A percentile compares a stretch with the other conserved stretches of the same genome.
These are phyloP conservation scores for Aplocera efformata DNA, from an alignment of 2,888 invertebrate genomes.

Conservation along the genomic window DNA sequence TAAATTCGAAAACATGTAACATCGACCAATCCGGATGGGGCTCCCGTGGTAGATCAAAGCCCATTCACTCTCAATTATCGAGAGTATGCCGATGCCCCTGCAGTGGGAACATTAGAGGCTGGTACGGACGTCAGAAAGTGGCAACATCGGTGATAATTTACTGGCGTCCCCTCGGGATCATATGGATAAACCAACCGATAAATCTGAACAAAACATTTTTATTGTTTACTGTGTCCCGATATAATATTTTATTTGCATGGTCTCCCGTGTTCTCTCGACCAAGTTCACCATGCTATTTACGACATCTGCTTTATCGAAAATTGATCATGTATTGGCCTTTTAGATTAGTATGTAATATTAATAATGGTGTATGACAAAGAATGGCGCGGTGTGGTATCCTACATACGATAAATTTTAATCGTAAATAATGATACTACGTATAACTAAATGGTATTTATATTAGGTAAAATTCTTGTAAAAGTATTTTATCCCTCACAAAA, in stretches of 20 bases:
- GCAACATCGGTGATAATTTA: constrained; percentile 49
- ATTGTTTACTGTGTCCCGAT: constrained; percentile 40
- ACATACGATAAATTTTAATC: no score
- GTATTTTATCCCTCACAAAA: no score
- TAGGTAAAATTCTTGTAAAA: no score
- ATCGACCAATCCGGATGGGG: no score
- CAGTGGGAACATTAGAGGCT: no score
- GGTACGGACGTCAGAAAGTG: constrained; percentile 30
- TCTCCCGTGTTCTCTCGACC: constrained; percentile 31
- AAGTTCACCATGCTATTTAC: constrained; percentile 35
- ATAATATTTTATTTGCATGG: constrained; percentile 40
- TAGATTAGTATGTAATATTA: constrained; percentile 18
- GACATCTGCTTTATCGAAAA: constrained; percentile 37
- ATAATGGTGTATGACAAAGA: constrained; percentile 1
- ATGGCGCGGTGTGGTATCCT: no score
- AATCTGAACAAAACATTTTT: constrained; percentile 47
- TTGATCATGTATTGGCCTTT: constrained; percentile 27
- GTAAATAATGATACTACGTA: no score
- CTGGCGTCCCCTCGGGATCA: constrained; percentile 46
- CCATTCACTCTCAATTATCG: no score
- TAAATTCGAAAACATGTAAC: no score
- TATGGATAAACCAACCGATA: constrained; percentile 54
- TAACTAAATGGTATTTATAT: no score
- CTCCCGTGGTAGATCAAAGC: no score
- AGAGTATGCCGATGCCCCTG: no score